Percentiles rank a stretch among this genome's conserved stretches.
Conservation (phyloP, 2,888 invertebrate genomes). For the Zaprionus lineosus region DNA sequence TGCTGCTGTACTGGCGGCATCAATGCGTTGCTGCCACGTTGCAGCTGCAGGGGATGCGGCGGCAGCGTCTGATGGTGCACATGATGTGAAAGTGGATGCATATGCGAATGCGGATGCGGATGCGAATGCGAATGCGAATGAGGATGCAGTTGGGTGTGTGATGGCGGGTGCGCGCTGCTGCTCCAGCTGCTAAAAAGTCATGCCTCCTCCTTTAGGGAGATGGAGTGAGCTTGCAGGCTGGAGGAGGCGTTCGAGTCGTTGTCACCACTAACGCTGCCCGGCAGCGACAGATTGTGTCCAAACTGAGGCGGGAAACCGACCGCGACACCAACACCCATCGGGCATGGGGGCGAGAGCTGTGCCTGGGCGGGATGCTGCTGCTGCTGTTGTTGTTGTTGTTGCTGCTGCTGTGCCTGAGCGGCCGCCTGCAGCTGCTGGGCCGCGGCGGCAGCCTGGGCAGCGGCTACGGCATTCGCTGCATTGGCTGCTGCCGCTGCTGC, state of each 20-base stretch:
- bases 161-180: slow-evolving; percentile 84
- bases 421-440: slow-evolving; percentile 79
- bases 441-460: slow-evolving; percentile 84
- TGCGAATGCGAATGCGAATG: slow-evolving; percentile 24
- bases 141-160: slow-evolving; percentile 33
- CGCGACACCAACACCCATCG: slow-evolving; percentile 67
- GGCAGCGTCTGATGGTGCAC: slow-evolving; percentile 27
- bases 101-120: not conserved
- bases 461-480: slow-evolving; percentile 80
- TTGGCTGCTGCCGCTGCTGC: slow-evolving; percentile 80
- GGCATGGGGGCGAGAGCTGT: slow-evolving; percentile 73
- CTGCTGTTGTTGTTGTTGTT: slow-evolving; percentile 48
- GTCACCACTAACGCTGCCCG: slow-evolving; percentile 81
- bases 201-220: slow-evolving; percentile 86
- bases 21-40: slow-evolving; percentile 32
- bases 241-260: slow-evolving; percentile 82
- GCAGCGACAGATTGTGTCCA: slow-evolving; percentile 80
- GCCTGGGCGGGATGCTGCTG: slow-evolving; percentile 54
- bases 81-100: slow-evolving; percentile 6
- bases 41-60: slow-evolving; percentile 19
- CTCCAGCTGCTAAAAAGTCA: slow-evolving; percentile 94
- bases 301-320: slow-evolving; percentile 79
- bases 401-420: slow-evolving; percentile 51
- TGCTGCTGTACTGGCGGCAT: slow-evolving; percentile 24
- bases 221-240: slow-evolving; percentile 78